Evolutionary conservation across 2,797 vertebrate genomes (phyloP), one percentile per base, ranked within the genome.

Genomic region (Lagothrix lagotricha): DNA sequence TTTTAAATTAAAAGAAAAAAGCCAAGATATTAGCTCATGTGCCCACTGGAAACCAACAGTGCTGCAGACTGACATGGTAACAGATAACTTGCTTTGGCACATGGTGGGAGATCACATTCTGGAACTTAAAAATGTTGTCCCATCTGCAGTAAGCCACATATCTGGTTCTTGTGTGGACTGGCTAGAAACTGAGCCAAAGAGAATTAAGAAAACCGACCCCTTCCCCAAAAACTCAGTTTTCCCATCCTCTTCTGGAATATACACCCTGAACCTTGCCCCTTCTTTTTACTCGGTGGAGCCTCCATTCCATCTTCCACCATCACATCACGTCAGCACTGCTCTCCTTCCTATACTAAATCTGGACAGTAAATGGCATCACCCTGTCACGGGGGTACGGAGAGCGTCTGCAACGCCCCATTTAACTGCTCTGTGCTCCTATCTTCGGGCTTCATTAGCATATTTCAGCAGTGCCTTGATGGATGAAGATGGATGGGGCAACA

Each of bases 401-500:
- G 99, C 96, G 96, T 99, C 99, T 98, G 99, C 99, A 99, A 99
- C 98, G 99, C 99, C 99, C 99, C 99, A 99, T 99, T 99, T 99
- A 99, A 99, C 99, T 98, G 99, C 99, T 98, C 99, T 98, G 99
- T 98, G 98, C 98, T 86, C 96, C 98, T 98, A 98, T 99, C 99
- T 98, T 98, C 98, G 98, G 98, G 98, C 98, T 98, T 99, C 99
- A 99, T 99, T 99, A 99, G 99, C 99, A 99, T 99, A 99, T 99
- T 99, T 99, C 99, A 99, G 99, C 98, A 2, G 98, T 94, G 98
- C 98, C 98, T 98, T 99, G 99, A 99, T 99, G 99, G 99, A 99
- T 99, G 99, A 99, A 99, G 99, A 99, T 99, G 99, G 99, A 99
- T 99, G 99, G 98, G 98, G 98, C 98, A 98, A 99, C 99, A 99